These are phyloP conservation scores for Laticauda colubrina DNA, from an alignment of 2,113 vertebrate genomes.

Conservation along the genomic window DNA sequence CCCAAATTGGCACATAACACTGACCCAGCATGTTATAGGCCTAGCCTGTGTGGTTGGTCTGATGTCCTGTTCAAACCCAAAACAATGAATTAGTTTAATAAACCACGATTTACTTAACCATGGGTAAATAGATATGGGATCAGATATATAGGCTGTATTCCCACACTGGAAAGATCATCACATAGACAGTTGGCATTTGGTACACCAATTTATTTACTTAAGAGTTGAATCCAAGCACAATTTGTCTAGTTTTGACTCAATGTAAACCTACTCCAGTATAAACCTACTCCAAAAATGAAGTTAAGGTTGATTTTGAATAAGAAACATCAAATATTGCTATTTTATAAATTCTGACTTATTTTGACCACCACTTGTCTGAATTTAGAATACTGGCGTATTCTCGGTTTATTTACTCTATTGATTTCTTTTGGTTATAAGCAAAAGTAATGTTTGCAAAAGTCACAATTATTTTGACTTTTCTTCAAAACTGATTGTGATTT, in stretches of 20 bases:
- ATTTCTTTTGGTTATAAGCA: background rate
- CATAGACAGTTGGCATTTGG: background rate
- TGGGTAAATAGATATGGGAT: background rate
- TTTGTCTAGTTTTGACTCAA: background rate
- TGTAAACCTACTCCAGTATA: background rate
- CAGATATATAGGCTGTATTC: background rate
- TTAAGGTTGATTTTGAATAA: background rate
- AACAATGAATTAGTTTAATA: background rate
- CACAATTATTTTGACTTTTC: background rate
- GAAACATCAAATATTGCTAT: background rate
- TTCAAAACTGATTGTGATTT: background rate
- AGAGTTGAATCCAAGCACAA: background rate
- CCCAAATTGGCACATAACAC: background rate
- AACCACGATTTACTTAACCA: background rate
- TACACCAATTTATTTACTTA: background rate
- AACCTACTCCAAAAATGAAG: background rate
- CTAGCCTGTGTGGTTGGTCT: background rate
- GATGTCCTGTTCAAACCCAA: background rate
- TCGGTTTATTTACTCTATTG: background rate
- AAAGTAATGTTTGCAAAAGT: background rate
- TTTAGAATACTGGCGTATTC: background rate
- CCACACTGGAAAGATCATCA: background rate
- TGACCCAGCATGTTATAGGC: background rate
- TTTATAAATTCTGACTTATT: background rate
- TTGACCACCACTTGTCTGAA: background rate